phyloP scores from a whole-genome alignment of 2,797 vertebrate genomes.

The Chromobotia macracanthus region DNA sequence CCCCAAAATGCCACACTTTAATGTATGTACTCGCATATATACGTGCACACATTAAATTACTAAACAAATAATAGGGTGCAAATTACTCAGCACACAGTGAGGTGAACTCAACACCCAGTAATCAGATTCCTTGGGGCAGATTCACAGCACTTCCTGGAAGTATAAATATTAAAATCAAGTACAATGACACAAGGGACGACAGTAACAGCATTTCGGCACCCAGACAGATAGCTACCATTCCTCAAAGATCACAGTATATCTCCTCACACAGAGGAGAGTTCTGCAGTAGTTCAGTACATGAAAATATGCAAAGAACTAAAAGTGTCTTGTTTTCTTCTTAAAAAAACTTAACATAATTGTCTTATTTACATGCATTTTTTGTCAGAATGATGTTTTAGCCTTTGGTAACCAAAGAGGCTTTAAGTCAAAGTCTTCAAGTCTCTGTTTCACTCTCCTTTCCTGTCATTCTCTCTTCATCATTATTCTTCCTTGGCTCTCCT shows the following conservation, averaged over 20 bases:
- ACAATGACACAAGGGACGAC: neutral
- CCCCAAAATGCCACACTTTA: neutral
- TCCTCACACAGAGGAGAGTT: no score
- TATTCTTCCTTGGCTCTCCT: constrained; percentile 41
- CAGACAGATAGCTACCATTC: neutral
- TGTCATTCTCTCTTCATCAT: constrained; percentile 43
- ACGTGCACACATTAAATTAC: neutral
- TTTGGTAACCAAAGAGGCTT: neutral
- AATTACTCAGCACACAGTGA: neutral
- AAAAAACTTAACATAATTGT: neutral
- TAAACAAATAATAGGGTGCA: neutral
- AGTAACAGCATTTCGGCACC: neutral
- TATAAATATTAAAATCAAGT: neutral
- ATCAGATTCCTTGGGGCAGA: neutral
- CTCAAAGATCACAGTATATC: neutral
- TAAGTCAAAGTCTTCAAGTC: constrained; percentile 21
- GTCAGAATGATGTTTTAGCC: neutral
- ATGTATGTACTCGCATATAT: neutral
- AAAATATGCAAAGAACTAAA: neutral
- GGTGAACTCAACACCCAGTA: neutral
- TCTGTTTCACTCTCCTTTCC: constrained; percentile 34
- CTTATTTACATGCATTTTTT: neutral
- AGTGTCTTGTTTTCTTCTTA: neutral
- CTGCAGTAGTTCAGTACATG: neutral
- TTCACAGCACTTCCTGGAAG: neutral